Conservation (phyloP, 1,140 invertebrate species). For the Fopius arisanus region DNA sequence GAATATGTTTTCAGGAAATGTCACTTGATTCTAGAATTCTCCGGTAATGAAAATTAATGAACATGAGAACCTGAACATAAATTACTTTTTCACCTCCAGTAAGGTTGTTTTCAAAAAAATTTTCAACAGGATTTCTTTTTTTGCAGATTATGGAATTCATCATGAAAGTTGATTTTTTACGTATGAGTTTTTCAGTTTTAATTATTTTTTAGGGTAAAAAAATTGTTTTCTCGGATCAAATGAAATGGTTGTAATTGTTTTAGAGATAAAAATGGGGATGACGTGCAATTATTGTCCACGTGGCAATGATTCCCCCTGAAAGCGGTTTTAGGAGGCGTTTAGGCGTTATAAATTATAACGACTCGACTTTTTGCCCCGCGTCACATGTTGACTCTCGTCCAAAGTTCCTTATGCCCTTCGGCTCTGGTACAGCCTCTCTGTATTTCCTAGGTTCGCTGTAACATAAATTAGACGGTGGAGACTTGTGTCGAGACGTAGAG, state of each 20-base stretch:
- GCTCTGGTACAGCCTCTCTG: neutral
- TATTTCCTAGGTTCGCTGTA: constrained; percentile 47
- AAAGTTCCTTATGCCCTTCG: constrained; percentile 28
- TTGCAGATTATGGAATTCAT: no score
- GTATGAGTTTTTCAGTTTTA: neutral
- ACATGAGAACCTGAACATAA: no score
- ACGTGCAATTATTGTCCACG: constrained; percentile 16
- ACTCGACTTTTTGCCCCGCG: constrained; percentile 39
- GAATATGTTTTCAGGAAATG: no score
- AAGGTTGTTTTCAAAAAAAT: no score
- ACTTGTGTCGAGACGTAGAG: constrained; percentile 12
- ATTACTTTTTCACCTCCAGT: no score
- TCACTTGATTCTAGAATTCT: no score
- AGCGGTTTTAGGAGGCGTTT: constrained; percentile 14
- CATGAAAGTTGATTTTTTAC: no score
- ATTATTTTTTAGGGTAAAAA: constrained; percentile 7
- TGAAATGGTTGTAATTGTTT: neutral
- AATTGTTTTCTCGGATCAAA: no score
- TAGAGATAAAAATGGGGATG: neutral
- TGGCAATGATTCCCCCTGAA: constrained; percentile 36
- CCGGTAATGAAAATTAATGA: no score
- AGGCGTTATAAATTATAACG: constrained; percentile 35
- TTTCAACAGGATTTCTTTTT: no score
- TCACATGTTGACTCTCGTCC: constrained; percentile 47
- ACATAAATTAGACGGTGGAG: constrained; percentile 50